A percentile compares a stretch with the other conserved stretches of the same genome.
Evolutionary conservation across 2,888 invertebrate genomes (phyloP).

Genomic region (Protodeltote pygarga): DNA sequence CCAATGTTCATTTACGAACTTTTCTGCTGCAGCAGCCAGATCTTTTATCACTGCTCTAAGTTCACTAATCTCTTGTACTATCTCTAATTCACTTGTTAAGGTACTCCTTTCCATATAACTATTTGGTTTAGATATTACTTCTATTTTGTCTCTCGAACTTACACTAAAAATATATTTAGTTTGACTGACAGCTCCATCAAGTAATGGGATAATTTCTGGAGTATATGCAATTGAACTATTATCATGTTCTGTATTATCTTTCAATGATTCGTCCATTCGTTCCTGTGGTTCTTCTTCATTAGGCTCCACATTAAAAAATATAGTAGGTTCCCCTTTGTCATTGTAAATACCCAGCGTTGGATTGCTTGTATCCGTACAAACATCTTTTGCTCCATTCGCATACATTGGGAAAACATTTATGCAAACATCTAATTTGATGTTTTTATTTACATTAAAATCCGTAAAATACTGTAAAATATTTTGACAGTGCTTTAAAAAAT

Average conservation of each 20-base stretch:
- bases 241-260: slow-evolving; percentile 6
- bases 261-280: slow-evolving; percentile 9
- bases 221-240: slow-evolving; percentile 13
- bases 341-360: slow-evolving; percentile 17
- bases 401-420: slow-evolving; percentile 61
- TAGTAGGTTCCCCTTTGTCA: slow-evolving; percentile 18
- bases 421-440: slow-evolving; percentile 68
- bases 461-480: slow-evolving; percentile 64
- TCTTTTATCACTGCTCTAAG: slow-evolving; percentile 66
- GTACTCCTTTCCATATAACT: slow-evolving; percentile 38
- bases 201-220: slow-evolving; percentile 65
- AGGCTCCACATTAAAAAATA: slow-evolving; percentile 19
- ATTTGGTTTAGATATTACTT: slow-evolving; percentile 17
- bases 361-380: slow-evolving; percentile 26
- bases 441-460: slow-evolving; percentile 52
- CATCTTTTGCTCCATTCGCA: slow-evolving; percentile 38
- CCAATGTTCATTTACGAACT: slow-evolving; percentile 58
- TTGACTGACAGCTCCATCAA: slow-evolving; percentile 68
- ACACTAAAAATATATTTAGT: slow-evolving; percentile 59
- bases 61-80: slow-evolving; percentile 66
- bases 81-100: slow-evolving; percentile 52
- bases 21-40: slow-evolving; percentile 62
- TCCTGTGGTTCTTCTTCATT: slow-evolving; percentile 5
- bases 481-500: slow-evolving; percentile 56
- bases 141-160: slow-evolving; percentile 41